Evolutionary conservation across 1,140 invertebrate genomes (phyloP), one percentile per base, ranked within the genome.

Genomic region (Sogatella furcifera): DNA sequence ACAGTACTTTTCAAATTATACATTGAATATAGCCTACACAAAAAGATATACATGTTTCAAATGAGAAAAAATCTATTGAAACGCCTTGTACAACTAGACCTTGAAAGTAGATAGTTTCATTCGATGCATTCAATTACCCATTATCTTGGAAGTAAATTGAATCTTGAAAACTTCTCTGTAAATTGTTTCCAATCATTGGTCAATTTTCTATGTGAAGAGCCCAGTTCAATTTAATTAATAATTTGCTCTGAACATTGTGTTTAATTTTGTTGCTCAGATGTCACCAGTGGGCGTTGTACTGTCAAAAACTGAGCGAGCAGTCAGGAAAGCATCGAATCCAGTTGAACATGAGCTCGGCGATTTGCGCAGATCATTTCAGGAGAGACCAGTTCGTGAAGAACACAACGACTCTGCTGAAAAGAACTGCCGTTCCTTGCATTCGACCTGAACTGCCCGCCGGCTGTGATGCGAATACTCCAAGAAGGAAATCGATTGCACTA

Each of bases 311-410:
- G 11, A 57, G 41, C 42, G 31, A 43, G 13, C 43, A 17, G 13
- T 56, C 59, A 41, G 65, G 61, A 15, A 61, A 62, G 22, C 55
- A 63, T n/a, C 43, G 63, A 11, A 15, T 64, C 6, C 55, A 19
- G 44, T 43, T 66, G 3, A 62, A 54, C 15, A 21, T 56, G 10
- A 43, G 52, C 8, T 64, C 65, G 19, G 53, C 59, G 13, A 61
- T 68, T 17, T 68, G 67, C 55, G 52, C 54, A 17, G 65, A 68
- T 59, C 67, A 68, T 61, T 68, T 68, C 59, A 22, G 57, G 34
- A 53, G 58, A 17, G 62, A 66, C 41, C 67, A 68, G 34, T 68
- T 68, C 60, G 62, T 65, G n/a, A 68, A 67, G 56, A 67, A 65
- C 57, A 60, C 64, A 4, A 59, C 58, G n/a, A 65, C 63, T 17